Evolutionary conservation across 2,888 invertebrate species (phyloP).

Genomic region (Didymodactylos carnosus): DNA sequence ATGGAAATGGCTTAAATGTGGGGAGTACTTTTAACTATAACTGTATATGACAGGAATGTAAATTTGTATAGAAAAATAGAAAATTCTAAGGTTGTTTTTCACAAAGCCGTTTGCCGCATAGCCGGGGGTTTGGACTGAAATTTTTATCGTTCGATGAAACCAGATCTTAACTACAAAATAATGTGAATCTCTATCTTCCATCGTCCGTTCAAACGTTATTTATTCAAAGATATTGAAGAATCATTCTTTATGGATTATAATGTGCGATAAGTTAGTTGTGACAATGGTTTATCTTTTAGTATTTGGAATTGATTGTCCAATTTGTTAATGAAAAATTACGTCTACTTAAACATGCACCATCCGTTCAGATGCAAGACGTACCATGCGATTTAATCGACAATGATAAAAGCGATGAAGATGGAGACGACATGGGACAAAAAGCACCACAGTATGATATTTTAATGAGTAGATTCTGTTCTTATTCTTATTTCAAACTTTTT

Average conservation of each 20-base stretch:
- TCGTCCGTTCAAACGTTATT: too few relatives aligned
- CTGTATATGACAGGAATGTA: too few relatives aligned
- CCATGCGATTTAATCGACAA: conserved; percentile 48
- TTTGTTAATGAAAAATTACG: conserved; percentile 77
- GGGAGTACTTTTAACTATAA: too few relatives aligned
- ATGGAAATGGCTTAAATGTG: too few relatives aligned
- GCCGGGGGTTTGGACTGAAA: not conserved
- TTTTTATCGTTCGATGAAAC: not conserved
- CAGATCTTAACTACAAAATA: too few relatives aligned
- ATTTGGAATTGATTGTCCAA: conserved; percentile 64
- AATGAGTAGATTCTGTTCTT: not conserved
- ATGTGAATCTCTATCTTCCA: too few relatives aligned
- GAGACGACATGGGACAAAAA: too few relatives aligned
- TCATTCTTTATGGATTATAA: not conserved
- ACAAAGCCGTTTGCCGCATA: too few relatives aligned
- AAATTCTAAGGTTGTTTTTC: too few relatives aligned
- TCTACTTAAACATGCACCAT: conserved; percentile 71
- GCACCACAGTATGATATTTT: not conserved
- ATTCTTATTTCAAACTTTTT: not conserved
- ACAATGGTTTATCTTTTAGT: conserved; percentile 39
- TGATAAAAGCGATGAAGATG: not conserved
- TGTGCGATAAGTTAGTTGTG: not conserved
- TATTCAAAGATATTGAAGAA: not conserved
- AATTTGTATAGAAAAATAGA: too few relatives aligned
- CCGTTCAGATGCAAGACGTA: conserved; percentile 85